phyloP scores from a whole-genome alignment of 2,888 invertebrate genomes.

The Dolomedes plantarius region DNA sequence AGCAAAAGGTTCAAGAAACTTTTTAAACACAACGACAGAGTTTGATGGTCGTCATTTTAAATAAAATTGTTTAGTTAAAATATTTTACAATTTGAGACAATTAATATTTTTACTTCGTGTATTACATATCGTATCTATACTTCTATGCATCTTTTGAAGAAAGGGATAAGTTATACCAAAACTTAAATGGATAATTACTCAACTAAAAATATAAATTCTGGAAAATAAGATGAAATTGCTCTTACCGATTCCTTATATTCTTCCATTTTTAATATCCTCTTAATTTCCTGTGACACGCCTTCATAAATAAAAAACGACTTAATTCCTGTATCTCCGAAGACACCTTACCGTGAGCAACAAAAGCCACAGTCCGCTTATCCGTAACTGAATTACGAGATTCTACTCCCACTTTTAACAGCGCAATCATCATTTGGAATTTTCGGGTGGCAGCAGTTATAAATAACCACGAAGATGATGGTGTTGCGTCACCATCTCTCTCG shows the following conservation, averaged over 20 bases:
- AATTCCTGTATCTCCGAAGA: not conserved
- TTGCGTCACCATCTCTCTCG: slow-evolving; percentile 46
- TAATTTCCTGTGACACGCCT: not conserved
- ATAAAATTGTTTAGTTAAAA: too few relatives aligned
- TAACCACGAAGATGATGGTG: slow-evolving; percentile 49
- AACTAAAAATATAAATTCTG: too few relatives aligned
- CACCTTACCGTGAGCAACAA: not conserved
- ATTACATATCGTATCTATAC: too few relatives aligned
- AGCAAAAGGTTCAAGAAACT: too few relatives aligned
- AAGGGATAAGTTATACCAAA: too few relatives aligned
- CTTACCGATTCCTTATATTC: not conserved
- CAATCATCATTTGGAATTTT: slow-evolving; percentile 52
- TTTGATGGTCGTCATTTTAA: too few relatives aligned
- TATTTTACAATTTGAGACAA: too few relatives aligned
- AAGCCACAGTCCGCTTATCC: not conserved
- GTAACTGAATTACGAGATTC: slow-evolving; percentile 27
- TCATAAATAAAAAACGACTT: not conserved
- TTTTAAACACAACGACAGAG: too few relatives aligned
- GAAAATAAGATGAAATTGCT: too few relatives aligned
- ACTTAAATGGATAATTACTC: too few relatives aligned
- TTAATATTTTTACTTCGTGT: too few relatives aligned
- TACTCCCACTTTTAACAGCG: slow-evolving; percentile 26
- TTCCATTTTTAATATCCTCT: not conserved
- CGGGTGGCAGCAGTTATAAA: slow-evolving; percentile 48
- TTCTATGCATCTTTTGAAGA: too few relatives aligned